Base-by-base conservation (phyloP, 2,113 vertebrate genomes). In the Procapra przewalskii region DNA sequence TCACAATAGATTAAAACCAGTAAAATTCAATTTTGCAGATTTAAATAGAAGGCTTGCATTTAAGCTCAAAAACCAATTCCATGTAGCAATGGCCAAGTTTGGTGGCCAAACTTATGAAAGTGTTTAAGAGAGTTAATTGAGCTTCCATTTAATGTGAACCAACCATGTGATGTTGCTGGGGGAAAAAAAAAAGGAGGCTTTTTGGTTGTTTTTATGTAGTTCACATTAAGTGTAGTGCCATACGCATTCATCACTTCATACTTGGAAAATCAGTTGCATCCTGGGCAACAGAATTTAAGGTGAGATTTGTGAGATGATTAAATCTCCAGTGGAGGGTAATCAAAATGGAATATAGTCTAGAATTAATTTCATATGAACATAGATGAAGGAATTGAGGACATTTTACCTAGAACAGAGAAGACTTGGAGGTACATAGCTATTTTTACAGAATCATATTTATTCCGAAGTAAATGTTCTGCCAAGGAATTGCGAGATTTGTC, bases 1-100 rank as follows among this genome's bases (percentile, higher is more conserved):
- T 86, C 90, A 91, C 80, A 93, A 93, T 25, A 59, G 60, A 95
- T 31, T 57, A 90, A 84, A 90, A 97, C 31, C 80, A 97, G 40
- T 94, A 88, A 94, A 95, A 92, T 80, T 86, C 94, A 96, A 83
- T 54, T 85, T 95, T 88, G 48, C 50, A 96, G 43, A 96, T 75
- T 89, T 96, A 91, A 94, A 83, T 94, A 48, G 80, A 94, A 97
- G 43, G 0, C n/a, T 88, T 94, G 11, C 59, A 71, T 60, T 84
- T 92, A 92, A 87, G 9, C 67, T 64, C 15, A 67, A 90, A 67
- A 95, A 33, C 14, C 40, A 91, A 4, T 94, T 92, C 48, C 55
- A 36, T 29, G 82, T 36, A 62, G 83, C 40, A 94, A 12, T 93
- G 45, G 9, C 85, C 45, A 92, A 48, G 27, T 50, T 86, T 64